Evolutionary conservation across 2,888 invertebrate genomes (phyloP), one percentile per base, ranked within the genome.

Genomic region (Athalia cordata): DNA sequence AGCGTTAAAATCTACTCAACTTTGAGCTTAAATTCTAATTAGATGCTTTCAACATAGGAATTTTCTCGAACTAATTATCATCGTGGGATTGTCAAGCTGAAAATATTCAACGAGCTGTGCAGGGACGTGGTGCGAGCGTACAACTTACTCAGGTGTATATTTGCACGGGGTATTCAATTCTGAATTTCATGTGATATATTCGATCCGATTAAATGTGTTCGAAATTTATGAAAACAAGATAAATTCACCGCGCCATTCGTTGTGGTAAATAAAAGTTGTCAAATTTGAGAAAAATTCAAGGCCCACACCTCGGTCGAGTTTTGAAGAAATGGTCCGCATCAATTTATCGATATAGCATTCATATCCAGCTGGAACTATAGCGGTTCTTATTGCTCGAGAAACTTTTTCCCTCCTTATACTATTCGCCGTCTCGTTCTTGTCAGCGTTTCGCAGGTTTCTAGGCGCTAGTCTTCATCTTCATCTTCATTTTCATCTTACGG

Each of bases 291-390:
- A 29, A 29, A 29, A 29, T 29, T 29, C 1, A 29, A 29, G 29
- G 29, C 29, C 29, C 29, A 29, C 29, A 29, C 29, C 0, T 29
- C 29, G 29, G 29, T 29, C 29, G 29, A 29, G 29, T 29, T 2
- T 29, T 29, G 29, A 29, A 29, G 29, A 29, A 29, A 29, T 29
- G 29, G 29, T 29, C 29, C 29, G 29, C 29, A 29, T 29, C 29
- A 29, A 29, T 29, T 29, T 2, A 29, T 29, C 29, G 2, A 29
- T 49, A 49, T 49, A 66, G 29, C 49, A 6, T 66, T 47, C 59
- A 13, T 65, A 66, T 47, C 66, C 29, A 49, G 66, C 49, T 66
- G 66, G 66, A 66, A 66, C 49, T 66, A 66, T 66, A 47, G 66
- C 49, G 15, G 47, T 66, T 66, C 47, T 8, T 13, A 66, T 49